These are phyloP conservation scores for Girardinus metallicus DNA, from an alignment of 2,797 vertebrate genomes.

Conservation along the genomic window DNA sequence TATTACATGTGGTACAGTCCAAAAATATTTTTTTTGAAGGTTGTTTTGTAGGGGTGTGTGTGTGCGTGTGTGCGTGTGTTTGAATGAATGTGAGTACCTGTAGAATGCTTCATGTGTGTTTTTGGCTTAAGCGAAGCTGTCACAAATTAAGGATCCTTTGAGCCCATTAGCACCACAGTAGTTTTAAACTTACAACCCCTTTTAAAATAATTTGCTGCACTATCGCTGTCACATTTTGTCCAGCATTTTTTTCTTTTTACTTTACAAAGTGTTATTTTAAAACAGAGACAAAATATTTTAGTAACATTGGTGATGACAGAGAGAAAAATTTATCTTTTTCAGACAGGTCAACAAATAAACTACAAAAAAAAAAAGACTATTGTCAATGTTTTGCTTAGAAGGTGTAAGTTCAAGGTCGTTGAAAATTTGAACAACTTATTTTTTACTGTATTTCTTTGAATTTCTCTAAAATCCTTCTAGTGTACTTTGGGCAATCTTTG, in stretches of 20 bases:
- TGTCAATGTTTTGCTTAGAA: not conserved
- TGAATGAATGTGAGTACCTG: constrained; percentile 39
- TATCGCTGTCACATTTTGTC: not conserved
- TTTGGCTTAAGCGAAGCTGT: constrained; percentile 61
- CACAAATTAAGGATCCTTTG: constrained; percentile 53
- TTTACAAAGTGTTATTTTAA: constrained; percentile 1
- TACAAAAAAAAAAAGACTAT: not conserved
- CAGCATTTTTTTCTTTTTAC: constrained; percentile 16
- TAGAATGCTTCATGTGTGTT: constrained; percentile 48
- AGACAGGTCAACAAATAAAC: not conserved
- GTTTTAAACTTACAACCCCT: constrained; percentile 51
- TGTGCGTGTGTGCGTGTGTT: constrained; percentile 52
- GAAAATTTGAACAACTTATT: not conserved
- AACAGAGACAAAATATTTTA: constrained; percentile 8
- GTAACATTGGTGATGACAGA: not conserved
- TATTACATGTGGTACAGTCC: too few species aligned
- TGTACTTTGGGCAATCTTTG: not conserved
- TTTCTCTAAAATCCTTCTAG: not conserved
- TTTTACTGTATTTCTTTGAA: not conserved
- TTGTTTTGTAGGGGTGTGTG: too few species aligned
- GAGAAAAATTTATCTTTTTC: too few species aligned
- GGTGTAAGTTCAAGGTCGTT: not conserved
- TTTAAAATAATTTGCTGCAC: constrained; percentile 46
- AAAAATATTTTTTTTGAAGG: too few species aligned
- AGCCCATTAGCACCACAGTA: constrained; percentile 65